Evolutionary conservation across 1,140 invertebrate species (phyloP).

Genomic region (Anadara kagoshimensis): DNA sequence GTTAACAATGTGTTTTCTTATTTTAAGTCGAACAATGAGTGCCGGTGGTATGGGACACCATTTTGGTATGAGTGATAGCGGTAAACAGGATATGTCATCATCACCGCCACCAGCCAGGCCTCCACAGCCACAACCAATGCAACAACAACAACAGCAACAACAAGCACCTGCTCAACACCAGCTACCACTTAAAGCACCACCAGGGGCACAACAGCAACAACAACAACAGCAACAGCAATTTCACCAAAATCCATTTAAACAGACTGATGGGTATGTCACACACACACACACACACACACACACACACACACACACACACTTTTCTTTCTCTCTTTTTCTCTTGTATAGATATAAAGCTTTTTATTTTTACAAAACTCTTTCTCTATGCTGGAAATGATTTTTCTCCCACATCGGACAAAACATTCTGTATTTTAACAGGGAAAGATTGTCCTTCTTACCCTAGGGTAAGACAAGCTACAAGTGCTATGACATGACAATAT

Average conservation of each 20-base stretch:
- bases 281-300: too few species aligned
- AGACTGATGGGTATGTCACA: constrained; percentile 10
- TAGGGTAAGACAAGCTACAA: too few species aligned
- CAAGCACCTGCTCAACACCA: constrained; percentile 22
- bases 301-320: too few species aligned
- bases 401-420: too few species aligned
- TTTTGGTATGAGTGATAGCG: constrained; percentile 36
- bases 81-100: constrained; percentile 3
- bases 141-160: constrained; percentile 22
- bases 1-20: not conserved
- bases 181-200: constrained; percentile 18
- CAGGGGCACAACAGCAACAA: constrained; percentile 38
- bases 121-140: constrained; percentile 23
- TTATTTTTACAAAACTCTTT: too few species aligned
- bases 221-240: constrained; percentile 12
- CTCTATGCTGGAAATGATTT: too few species aligned
- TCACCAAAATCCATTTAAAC: constrained; percentile 7
- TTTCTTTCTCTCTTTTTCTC: too few species aligned
- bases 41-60: constrained; percentile 31
- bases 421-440: too few species aligned
- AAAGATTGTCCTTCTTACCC: too few species aligned
- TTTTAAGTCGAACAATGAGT: constrained; percentile 40
- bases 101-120: constrained; percentile 16
- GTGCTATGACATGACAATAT: too few species aligned
- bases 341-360: too few species aligned